Conservation (phyloP, 2,888 invertebrate genomes). For the Ganaspis brasiliensis region DNA sequence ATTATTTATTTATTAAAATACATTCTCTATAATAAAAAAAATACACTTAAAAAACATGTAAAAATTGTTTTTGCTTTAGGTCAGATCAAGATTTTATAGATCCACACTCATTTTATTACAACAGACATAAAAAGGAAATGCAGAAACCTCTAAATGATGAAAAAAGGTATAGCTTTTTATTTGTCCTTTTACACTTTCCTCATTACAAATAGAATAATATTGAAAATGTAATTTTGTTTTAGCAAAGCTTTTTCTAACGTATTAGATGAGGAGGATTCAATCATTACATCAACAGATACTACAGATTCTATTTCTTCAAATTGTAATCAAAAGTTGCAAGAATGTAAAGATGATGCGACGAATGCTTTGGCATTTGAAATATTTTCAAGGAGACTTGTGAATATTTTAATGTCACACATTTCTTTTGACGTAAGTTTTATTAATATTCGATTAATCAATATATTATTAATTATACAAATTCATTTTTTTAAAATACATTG, state of each 20-base stretch:
- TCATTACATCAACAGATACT: background rate
- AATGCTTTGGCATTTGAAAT: conserved; percentile 60
- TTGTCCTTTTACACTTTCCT: conserved; percentile 2
- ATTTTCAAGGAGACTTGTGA: conserved; percentile 69
- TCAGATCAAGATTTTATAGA: conserved; percentile 60
- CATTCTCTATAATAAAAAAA: background rate
- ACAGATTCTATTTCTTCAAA: background rate
- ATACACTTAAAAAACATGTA: background rate
- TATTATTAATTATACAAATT: conserved; percentile 18
- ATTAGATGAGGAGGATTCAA: background rate
- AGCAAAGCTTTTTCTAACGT: background rate
- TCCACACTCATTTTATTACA: conserved; percentile 69
- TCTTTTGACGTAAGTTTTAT: conserved; percentile 62
- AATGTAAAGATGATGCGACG: conserved; percentile 26
- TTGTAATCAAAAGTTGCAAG: conserved; percentile 38
- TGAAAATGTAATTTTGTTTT: no score
- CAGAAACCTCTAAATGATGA: conserved; percentile 22
- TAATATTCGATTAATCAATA: background rate
- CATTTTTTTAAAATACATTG: conserved; percentile 11
- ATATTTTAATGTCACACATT: conserved; percentile 66
- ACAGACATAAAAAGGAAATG: conserved; percentile 57
- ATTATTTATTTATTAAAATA: background rate
- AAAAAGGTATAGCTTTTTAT: background rate
- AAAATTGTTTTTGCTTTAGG: conserved; percentile 48
- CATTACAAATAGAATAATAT: no score